Evolutionary conservation across 1,140 invertebrate species (phyloP).

Genomic region (Drosophila sulfurigaster): DNA sequence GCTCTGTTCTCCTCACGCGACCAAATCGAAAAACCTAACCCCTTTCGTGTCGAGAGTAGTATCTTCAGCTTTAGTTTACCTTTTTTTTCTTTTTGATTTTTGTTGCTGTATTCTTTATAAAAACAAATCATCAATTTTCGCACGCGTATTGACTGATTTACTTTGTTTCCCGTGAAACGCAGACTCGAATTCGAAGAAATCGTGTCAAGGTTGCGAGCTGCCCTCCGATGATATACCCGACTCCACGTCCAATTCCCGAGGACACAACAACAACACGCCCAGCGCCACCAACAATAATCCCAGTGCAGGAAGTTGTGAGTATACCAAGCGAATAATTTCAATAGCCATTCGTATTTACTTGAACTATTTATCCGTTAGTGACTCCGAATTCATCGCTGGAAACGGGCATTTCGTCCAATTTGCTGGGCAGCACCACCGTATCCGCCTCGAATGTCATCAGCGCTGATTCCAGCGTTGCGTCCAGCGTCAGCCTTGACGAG

Average conservation of each 20-base stretch:
- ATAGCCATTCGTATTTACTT: not conserved
- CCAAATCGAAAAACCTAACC: slow-evolving; percentile 54
- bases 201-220: slow-evolving; percentile 95
- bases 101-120: slow-evolving; percentile 37
- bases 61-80: slow-evolving; percentile 51
- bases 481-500: slow-evolving; percentile 83
- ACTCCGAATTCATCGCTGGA: slow-evolving; percentile 84
- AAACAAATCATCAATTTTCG: slow-evolving; percentile 75
- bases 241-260: slow-evolving; percentile 88
- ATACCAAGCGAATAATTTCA: not conserved
- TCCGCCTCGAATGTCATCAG: slow-evolving; percentile 83
- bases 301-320: slow-evolving; percentile 83
- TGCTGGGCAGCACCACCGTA: slow-evolving; percentile 78
- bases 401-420: slow-evolving; percentile 80
- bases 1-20: slow-evolving; percentile 24
- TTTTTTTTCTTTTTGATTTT: slow-evolving; percentile 8
- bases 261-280: slow-evolving; percentile 91
- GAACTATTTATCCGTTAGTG: slow-evolving; percentile 44
- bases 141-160: slow-evolving; percentile 56
- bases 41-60: slow-evolving; percentile 56
- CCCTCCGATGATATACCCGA: slow-evolving; percentile 90
- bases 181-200: slow-evolving; percentile 89
- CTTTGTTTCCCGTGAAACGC: slow-evolving; percentile 55
- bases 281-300: slow-evolving; percentile 91
- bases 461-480: slow-evolving; percentile 84